phyloP scores from a whole-genome alignment of 2,888 invertebrate genomes.

The Dilophus febrilis region DNA sequence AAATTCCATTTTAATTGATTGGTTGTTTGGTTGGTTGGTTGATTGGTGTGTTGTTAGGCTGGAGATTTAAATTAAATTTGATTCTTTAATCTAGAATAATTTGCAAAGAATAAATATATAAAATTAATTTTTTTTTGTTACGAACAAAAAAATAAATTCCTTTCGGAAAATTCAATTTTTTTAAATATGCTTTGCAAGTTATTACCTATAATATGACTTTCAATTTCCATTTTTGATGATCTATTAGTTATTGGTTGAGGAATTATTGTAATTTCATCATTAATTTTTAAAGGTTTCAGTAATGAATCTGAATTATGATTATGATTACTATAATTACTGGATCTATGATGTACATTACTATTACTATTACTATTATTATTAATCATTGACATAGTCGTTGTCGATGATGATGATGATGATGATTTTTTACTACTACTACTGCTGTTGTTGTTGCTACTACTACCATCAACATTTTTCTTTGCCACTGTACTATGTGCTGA shows the following conservation, averaged over 20 bases:
- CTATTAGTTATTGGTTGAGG: constrained; percentile 54
- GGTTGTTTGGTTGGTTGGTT: too few relatives aligned
- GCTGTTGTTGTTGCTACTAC: too few relatives aligned
- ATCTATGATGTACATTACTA: constrained; percentile 7
- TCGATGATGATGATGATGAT: constrained; percentile 20
- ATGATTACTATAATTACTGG: constrained; percentile 12
- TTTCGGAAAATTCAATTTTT: background rate
- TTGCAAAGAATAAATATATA: too few relatives aligned
- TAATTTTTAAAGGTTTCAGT: constrained; percentile 67
- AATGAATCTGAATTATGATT: constrained; percentile 37
- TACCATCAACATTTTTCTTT: constrained; percentile 68
- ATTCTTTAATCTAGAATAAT: too few relatives aligned
- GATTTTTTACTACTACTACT: constrained; percentile 42
- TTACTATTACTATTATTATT: constrained; percentile 9
- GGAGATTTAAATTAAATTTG: too few relatives aligned
- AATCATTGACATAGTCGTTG: too few relatives aligned
- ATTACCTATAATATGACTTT: constrained; percentile 20
- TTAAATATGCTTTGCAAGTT: too few relatives aligned
- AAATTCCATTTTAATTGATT: too few relatives aligned
- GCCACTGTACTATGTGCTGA: constrained; percentile 84
- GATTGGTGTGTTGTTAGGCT: too few relatives aligned
- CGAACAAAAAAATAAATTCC: background rate
- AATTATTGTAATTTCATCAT: constrained; percentile 79
- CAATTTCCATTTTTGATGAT: constrained; percentile 17
- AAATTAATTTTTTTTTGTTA: too few relatives aligned